Conservation (phyloP, 2,888 invertebrate genomes). For the Conops quadrifasciatus region DNA sequence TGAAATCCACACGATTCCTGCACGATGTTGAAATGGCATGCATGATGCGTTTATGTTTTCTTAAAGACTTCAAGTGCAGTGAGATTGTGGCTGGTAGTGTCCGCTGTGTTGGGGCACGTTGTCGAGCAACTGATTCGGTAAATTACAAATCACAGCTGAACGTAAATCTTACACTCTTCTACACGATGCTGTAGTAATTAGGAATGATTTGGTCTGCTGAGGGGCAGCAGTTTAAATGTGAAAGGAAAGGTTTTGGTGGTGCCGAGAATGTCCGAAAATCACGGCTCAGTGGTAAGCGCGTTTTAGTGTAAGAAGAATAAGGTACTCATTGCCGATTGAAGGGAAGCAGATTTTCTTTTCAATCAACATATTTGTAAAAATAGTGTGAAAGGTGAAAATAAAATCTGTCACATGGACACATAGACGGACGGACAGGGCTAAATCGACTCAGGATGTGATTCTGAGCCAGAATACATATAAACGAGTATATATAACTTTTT, state of each 20-base stretch:
- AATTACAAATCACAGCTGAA: constrained; percentile 32
- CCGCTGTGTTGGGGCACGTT: background rate
- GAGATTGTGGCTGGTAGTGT: no score
- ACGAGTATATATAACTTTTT: no score
- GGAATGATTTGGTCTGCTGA: constrained; percentile 19
- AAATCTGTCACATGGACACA: no score
- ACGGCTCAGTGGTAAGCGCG: background rate
- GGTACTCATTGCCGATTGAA: background rate
- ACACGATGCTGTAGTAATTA: constrained; percentile 30
- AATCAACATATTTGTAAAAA: no score
- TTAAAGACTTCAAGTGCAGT: no score
- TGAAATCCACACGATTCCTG: no score
- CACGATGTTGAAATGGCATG: no score
- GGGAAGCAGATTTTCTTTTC: background rate
- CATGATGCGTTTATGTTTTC: no score
- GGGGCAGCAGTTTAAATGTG: background rate
- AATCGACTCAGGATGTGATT: no score
- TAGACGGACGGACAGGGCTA: background rate
- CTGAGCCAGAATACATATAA: no score
- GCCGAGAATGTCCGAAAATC: background rate
- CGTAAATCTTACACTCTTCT: constrained; percentile 34
- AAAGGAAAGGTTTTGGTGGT: background rate
- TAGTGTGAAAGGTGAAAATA: no score
- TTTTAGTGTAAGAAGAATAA: no score
- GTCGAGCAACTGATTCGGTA: constrained; percentile 28